phyloP scores from a whole-genome alignment of 2,797 vertebrate genomes.

The Gymnopithys bicolor region DNA sequence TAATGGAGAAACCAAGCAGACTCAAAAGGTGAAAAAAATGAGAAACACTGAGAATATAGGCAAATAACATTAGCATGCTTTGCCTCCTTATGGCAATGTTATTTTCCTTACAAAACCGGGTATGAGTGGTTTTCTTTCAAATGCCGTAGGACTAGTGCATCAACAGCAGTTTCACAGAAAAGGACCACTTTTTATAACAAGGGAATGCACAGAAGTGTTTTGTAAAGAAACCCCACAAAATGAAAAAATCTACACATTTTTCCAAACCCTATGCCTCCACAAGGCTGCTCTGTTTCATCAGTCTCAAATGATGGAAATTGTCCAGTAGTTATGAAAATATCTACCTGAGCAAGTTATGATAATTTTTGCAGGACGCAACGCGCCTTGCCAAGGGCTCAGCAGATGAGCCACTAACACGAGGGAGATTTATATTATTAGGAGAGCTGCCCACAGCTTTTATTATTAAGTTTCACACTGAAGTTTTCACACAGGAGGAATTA shows the following conservation, averaged over 20 bases:
- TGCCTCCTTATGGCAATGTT: neutral
- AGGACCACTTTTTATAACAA: neutral
- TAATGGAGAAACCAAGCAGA: neutral
- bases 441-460: neutral
- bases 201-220: neutral
- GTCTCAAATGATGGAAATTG: neutral
- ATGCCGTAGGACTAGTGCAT: neutral
- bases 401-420: neutral
- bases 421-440: neutral
- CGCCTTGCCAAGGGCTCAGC: neutral
- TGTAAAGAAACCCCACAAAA: neutral
- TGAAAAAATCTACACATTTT: neutral
- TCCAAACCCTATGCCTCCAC: neutral
- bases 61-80: neutral
- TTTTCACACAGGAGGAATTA: neutral
- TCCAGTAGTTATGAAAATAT: neutral
- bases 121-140: neutral
- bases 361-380: neutral
- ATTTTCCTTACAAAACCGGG: neutral
- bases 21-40: neutral
- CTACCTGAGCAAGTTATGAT: neutral
- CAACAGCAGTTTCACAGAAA: neutral
- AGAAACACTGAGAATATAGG: neutral
- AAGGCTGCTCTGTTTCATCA: neutral
- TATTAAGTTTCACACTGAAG: neutral